Base-by-base conservation (phyloP, 2,888 invertebrate species). In the Petrophora chlorosata region DNA sequence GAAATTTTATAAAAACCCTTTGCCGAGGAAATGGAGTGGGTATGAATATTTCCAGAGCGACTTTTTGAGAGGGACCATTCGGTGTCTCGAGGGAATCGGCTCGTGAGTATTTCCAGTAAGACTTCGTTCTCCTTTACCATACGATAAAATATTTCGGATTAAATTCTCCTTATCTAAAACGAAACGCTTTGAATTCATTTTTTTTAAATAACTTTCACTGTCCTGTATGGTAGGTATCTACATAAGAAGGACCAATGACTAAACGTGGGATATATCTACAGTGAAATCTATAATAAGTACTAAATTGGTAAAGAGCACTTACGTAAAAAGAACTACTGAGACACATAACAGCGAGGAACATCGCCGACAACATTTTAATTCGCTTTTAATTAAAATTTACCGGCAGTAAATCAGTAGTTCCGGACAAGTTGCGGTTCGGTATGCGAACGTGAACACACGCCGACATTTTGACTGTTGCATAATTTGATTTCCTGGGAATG, bases 381-480 rank as follows among this genome's bases (percentile, higher is more conserved):
- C 65, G 60, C 56, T 67, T 78, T 78, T 76, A 76, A 78, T 79
- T 80, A 74, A 76, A 79, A 71, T 65, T 63, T 61, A 63, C 51
- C 62, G 65, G 61, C 67, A 67, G 70, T 78, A 76, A 73, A 78
- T 79, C 72, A 70, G 57, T 60, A 66, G 68, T 67, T 71, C 68
- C 65, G 67, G 68, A 59, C 62, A 67, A 63, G 62, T 64, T 56
- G 64, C 59, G 53, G 59, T 63, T 59, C 56, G 60, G 52, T 40
- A 51, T 54, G 55, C 49, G 44, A 54, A 57, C 25, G 8, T 5
- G 9, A 9, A 2, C 59, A 60, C 61, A 59, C 50, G 59, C 45
- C 57, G 52, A 55, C 59, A 61, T 58, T 62, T 66, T 49, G 46
- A 59, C 61, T 56, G 56, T 45, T 58, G 51, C 59, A 54, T 50